Conservation (phyloP, 2,888 invertebrate species). For the Oeneis ivallda region DNA sequence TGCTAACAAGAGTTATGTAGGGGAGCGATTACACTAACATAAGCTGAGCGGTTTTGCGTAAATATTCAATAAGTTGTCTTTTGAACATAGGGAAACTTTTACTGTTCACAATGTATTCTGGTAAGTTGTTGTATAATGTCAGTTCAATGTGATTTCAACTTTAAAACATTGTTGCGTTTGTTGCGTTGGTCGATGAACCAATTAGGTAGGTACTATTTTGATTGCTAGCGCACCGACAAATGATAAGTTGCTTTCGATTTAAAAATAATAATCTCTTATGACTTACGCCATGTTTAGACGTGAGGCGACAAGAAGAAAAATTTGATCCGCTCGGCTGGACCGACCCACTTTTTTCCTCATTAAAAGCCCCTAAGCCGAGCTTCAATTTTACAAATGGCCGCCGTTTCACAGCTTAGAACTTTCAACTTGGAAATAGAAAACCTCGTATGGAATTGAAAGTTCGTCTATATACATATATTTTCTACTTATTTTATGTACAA, state of each 20-base stretch:
- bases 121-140: too few species aligned
- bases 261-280: slow-evolving; percentile 5
- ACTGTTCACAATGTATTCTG: too few species aligned
- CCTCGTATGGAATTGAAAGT: slow-evolving; percentile 7
- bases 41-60: too few species aligned
- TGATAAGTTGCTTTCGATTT: neutral
- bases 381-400: slow-evolving; percentile 52
- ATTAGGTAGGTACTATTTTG: too few species aligned
- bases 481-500: neutral
- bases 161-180: too few species aligned
- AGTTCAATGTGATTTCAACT: too few species aligned
- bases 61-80: too few species aligned
- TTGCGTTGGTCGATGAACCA: too few species aligned
- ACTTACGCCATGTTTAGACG: slow-evolving; percentile 38
- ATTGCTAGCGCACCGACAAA: too few species aligned
- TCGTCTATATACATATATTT: neutral
- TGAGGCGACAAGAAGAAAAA: slow-evolving; percentile 45
- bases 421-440: slow-evolving; percentile 35
- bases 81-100: too few species aligned
- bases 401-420: slow-evolving; percentile 41
- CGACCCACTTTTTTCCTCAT: slow-evolving; percentile 52
- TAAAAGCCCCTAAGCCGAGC: slow-evolving; percentile 48
- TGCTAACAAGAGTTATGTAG: too few species aligned
- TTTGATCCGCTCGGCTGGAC: slow-evolving; percentile 48
- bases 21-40: too few species aligned